Evolutionary conservation across 2,113 vertebrate genomes (phyloP).

Genomic region (human): DNA sequence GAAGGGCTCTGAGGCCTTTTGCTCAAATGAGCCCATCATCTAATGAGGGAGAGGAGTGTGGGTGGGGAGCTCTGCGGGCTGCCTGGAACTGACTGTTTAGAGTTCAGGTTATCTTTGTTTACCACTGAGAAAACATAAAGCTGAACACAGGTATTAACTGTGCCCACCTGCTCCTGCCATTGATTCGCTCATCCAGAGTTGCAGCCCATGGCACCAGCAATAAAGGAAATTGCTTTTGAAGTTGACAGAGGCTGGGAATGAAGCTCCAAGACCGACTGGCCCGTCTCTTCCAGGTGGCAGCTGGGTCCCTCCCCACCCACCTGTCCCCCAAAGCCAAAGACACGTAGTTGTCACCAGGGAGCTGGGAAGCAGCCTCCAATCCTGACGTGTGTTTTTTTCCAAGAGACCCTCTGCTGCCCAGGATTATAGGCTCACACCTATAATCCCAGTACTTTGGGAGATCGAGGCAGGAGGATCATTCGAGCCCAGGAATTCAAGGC

Average conservation of each 20-base stretch:
- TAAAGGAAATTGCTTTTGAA: slow-evolving; percentile 18
- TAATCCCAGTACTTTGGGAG: too few species aligned
- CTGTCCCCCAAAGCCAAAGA: background rate
- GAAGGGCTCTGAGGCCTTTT: background rate
- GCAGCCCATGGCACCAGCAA: background rate
- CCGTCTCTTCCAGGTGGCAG: background rate
- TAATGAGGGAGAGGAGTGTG: background rate
- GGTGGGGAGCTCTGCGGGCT: accelerated
- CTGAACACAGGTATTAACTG: background rate
- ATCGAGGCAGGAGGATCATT: too few species aligned
- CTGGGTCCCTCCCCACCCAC: background rate
- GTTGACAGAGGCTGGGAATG: background rate
- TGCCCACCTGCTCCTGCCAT: slow-evolving; percentile 30
- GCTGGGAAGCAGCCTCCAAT: background rate
- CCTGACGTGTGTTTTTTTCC: background rate
- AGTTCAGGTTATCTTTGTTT: slow-evolving; percentile 23
- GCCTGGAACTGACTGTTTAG: background rate
- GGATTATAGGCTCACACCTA: too few species aligned
- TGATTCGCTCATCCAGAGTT: background rate
- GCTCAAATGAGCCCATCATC: background rate
- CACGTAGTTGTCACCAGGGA: background rate
- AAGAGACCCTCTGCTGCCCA: background rate
- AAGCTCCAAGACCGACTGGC: background rate
- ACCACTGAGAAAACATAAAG: background rate
- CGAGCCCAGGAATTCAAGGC: too few species aligned